phyloP scores from a whole-genome alignment of 2,113 vertebrate species.

The Spheniscus mendiculus region DNA sequence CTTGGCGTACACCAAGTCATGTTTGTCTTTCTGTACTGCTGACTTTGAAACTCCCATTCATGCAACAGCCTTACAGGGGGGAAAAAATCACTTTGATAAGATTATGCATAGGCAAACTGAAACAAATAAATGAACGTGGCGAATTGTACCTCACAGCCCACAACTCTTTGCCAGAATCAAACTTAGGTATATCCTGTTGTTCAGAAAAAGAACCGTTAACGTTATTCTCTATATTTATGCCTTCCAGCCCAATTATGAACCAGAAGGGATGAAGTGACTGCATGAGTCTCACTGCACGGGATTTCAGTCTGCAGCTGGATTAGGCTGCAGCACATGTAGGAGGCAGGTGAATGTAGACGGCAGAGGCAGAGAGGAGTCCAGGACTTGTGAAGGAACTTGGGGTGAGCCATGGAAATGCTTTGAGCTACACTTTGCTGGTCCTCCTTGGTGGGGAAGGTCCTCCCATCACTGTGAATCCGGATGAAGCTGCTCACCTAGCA shows the following conservation, averaged over 20 bases:
- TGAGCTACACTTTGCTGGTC: background rate
- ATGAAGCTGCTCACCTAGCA: background rate
- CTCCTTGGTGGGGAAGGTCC: background rate
- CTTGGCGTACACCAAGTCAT: background rate
- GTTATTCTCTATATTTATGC: background rate
- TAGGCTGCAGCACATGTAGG: background rate
- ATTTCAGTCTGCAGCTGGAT: background rate
- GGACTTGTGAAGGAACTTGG: background rate
- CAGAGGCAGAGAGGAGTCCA: background rate
- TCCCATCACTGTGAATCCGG: background rate
- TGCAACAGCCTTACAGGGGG: background rate
- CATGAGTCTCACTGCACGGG: background rate
- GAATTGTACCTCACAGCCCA: background rate
- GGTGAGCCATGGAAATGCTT: background rate
- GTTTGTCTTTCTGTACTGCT: background rate
- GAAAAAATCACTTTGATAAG: background rate
- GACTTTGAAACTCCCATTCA: background rate
- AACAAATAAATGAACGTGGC: background rate
- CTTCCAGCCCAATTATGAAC: background rate
- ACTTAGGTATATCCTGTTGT: background rate
- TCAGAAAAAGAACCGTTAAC: background rate
- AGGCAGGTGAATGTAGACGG: background rate
- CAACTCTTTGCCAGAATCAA: background rate
- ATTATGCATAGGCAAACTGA: background rate
- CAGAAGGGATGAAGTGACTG: background rate